Conservation (phyloP, 2,888 invertebrate species). For the Philaethria dido region DNA sequence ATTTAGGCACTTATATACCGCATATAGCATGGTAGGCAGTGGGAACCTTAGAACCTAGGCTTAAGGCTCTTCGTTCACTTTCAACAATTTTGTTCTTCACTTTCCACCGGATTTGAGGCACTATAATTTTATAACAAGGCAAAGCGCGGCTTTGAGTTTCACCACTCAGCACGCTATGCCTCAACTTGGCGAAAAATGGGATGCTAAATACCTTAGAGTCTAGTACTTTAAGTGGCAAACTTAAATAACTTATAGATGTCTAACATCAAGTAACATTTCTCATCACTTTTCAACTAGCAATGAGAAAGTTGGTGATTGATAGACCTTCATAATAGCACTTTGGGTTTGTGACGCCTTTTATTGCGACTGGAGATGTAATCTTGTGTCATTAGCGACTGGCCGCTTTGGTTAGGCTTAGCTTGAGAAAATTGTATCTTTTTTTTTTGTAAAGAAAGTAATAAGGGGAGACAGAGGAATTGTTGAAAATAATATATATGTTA, state of each 20-base stretch:
- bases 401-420: not conserved
- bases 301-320: conserved; percentile 31
- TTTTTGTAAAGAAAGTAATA: not conserved
- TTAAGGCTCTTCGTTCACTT: too few relatives aligned
- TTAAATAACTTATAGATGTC: not conserved
- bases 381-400: not conserved
- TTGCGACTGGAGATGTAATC: conserved; percentile 14
- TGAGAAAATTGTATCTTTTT: not conserved
- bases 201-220: too few relatives aligned
- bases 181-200: too few relatives aligned
- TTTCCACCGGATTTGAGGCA: too few relatives aligned
- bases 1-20: not conserved
- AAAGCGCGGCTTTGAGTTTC: too few relatives aligned
- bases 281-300: conserved; percentile 17
- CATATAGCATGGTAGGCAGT: too few relatives aligned
- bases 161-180: too few relatives aligned
- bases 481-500: too few relatives aligned
- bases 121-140: too few relatives aligned
- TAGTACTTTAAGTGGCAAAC: too few relatives aligned
- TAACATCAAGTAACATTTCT: not conserved
- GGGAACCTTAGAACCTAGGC: too few relatives aligned
- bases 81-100: too few relatives aligned
- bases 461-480: not conserved
- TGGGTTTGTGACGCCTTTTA: conserved; percentile 13
- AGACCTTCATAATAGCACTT: conserved; percentile 21